These are phyloP conservation scores for Phyllotreta cruciferae DNA, from an alignment of 2,888 invertebrate genomes.

Conservation along the genomic window DNA sequence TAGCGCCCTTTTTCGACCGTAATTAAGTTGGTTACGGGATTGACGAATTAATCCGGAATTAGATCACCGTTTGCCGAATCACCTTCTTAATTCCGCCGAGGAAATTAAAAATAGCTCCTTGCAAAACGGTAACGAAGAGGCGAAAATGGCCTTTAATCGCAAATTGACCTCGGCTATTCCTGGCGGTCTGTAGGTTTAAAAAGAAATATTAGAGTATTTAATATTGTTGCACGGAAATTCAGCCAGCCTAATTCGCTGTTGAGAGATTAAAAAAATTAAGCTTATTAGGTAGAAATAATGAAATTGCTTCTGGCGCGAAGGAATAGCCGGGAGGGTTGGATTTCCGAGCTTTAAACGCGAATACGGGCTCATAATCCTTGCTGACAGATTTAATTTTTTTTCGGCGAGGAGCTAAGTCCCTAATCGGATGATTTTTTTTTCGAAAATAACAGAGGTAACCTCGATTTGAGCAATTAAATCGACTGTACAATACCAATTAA, in stretches of 20 bases:
- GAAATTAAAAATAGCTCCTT: conserved; percentile 9
- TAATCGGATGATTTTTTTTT: conserved; percentile 26
- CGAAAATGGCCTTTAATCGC: neutral
- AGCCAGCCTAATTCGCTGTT: neutral
- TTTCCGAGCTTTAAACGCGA: neutral
- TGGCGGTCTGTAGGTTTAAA: no score
- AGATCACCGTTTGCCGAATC: conserved; percentile 1
- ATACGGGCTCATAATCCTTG: conserved; percentile 11
- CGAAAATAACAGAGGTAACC: conserved; percentile 9
- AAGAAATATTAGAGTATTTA: no score
- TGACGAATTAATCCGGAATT: neutral
- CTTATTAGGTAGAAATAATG: conserved; percentile 17
- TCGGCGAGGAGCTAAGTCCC: conserved; percentile 9
- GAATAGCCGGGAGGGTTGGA: conserved; percentile 5
- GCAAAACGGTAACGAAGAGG: neutral
- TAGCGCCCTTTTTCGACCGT: conserved; percentile 7
- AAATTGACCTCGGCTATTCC: no score
- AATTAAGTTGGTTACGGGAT: conserved; percentile 3
- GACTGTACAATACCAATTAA: conserved; percentile 16
- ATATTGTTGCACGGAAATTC: neutral
- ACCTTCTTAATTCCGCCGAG: conserved; percentile 6
- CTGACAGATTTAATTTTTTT: conserved; percentile 13
- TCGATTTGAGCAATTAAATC: conserved; percentile 20
- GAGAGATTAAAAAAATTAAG: conserved; percentile 1
- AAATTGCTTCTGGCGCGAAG: conserved; percentile 5